These are phyloP conservation scores for Cactoblastis cactorum DNA, from an alignment of 2,888 invertebrate genomes.

Conservation along the genomic window DNA sequence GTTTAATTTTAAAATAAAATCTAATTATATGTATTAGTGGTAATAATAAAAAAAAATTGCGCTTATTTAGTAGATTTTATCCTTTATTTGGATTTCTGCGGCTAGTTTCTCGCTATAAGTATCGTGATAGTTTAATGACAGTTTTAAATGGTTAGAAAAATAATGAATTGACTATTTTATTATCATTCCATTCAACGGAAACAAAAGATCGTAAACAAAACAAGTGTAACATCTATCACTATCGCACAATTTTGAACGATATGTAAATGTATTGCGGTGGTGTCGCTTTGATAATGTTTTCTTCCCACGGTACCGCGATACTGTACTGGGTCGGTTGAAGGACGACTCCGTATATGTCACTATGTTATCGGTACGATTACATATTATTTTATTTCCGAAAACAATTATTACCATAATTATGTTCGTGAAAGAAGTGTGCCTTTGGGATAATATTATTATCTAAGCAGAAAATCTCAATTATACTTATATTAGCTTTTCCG, in stretches of 20 bases:
- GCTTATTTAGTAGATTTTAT: too few species aligned
- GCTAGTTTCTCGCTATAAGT: too few species aligned
- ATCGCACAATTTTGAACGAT: constrained; percentile 49
- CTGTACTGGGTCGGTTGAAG: constrained; percentile 28
- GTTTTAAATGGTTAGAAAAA: neutral
- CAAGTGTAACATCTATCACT: constrained; percentile 44
- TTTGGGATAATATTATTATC: neutral
- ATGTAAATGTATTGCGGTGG: constrained; percentile 34
- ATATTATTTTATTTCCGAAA: neutral
- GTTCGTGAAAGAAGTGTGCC: neutral
- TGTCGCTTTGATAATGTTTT: constrained; percentile 56
- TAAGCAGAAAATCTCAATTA: neutral
- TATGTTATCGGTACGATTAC: constrained; percentile 15
- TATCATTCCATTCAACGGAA: neutral
- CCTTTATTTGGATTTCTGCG: too few species aligned
- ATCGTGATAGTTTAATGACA: too few species aligned
- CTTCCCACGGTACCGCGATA: constrained; percentile 65
- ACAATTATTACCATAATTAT: neutral
- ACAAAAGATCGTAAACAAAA: constrained; percentile 1
- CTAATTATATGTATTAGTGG: too few species aligned
- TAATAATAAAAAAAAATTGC: too few species aligned
- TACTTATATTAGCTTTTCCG: too few species aligned
- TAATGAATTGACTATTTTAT: neutral
- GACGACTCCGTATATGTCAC: constrained; percentile 21
- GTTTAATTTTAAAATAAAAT: too few species aligned